Percentiles rank a stretch among this genome's conserved stretches.
phyloP scores from a whole-genome alignment of 2,797 vertebrate genomes.

The Gymnothorax reevesii region DNA sequence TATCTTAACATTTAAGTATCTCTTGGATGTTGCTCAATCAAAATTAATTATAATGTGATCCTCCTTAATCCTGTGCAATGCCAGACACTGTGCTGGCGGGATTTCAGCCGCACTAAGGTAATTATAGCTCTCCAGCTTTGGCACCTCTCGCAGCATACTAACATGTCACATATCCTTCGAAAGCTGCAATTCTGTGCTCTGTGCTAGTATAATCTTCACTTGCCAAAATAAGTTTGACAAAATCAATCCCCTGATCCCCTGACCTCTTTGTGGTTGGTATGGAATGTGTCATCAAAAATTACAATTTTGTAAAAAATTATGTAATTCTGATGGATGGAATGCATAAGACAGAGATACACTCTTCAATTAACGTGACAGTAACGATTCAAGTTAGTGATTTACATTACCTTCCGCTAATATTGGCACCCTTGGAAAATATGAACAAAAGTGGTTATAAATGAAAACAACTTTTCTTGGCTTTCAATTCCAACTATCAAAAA shows the following conservation, averaged over 20 bases:
- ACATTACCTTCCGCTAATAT: background rate
- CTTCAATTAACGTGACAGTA: background rate
- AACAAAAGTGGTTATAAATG: no score
- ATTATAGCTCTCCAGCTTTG: conserved; percentile 9
- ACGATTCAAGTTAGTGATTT: background rate
- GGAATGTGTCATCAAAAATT: background rate
- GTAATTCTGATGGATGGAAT: background rate
- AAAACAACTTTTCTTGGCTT: no score
- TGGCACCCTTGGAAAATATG: no score
- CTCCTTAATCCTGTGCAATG: conserved; percentile 6
- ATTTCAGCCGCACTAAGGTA: conserved; percentile 11
- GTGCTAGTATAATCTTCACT: background rate
- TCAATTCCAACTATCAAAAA: no score
- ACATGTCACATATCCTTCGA: conserved; percentile 9
- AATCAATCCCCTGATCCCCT: background rate
- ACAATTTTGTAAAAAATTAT: background rate
- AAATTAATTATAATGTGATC: conserved; percentile 17
- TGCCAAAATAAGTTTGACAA: conserved; percentile 4
- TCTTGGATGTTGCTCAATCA: conserved; percentile 20
- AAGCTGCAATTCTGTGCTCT: conserved; percentile 7
- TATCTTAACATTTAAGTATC: conserved; percentile 15
- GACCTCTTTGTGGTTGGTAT: background rate
- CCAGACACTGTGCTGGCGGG: conserved; percentile 9
- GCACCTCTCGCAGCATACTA: conserved; percentile 9
- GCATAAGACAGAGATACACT: background rate